A percentile compares a stretch with the other conserved stretches of the same genome.
Conservation (phyloP, 2,888 invertebrate species). For the Nemurella pictetii region DNA sequence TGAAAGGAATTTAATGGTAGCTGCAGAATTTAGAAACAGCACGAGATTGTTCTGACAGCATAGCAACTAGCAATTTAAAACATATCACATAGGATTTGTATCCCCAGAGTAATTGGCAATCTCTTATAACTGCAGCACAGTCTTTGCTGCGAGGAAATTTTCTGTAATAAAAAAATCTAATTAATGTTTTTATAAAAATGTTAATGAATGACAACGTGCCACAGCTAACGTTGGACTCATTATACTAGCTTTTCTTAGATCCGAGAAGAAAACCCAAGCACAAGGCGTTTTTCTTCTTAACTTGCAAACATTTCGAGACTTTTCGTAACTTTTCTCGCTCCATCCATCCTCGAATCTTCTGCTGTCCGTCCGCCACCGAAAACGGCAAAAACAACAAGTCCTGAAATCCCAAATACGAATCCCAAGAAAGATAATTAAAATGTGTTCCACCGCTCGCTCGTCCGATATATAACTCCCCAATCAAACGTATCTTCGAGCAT, state of each 20-base stretch:
- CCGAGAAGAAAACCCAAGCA: too few relatives aligned
- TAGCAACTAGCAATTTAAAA: constrained; percentile 21
- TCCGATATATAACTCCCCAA: background rate
- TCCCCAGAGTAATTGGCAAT: constrained; percentile 12
- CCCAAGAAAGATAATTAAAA: background rate
- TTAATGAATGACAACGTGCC: background rate
- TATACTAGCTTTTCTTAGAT: background rate
- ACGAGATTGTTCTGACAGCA: constrained; percentile 19
- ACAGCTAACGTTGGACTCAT: background rate
- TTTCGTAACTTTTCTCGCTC: background rate
- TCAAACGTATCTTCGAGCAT: background rate
- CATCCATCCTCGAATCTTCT: background rate
- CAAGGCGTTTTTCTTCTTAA: background rate
- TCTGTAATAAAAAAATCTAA: background rate
- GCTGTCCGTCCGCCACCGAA: background rate
- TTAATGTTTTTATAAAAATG: background rate
- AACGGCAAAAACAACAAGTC: background rate
- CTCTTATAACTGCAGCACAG: background rate
- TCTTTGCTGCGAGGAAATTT: background rate
- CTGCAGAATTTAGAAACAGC: background rate
- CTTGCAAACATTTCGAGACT: background rate
- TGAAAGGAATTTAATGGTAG: constrained; percentile 24
- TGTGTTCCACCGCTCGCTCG: background rate
- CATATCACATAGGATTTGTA: constrained; percentile 23
- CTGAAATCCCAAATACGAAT: background rate